These are phyloP conservation scores for Drosophila phalerata DNA, from an alignment of 2,888 invertebrate genomes.

Conservation along the genomic window DNA sequence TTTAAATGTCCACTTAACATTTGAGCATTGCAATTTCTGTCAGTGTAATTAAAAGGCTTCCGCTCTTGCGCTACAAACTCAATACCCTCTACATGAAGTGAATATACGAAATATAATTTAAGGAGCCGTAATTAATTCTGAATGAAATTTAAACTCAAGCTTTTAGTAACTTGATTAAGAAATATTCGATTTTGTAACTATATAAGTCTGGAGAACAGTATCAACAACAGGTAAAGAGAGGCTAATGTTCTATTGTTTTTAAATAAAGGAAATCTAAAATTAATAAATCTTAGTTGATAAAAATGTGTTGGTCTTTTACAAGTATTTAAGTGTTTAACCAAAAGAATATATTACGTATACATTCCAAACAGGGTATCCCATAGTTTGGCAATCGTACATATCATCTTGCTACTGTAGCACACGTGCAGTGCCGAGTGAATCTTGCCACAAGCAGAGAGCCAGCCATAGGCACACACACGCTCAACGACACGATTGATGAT, in stretches of 20 bases:
- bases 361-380: conserved; percentile 20
- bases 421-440: conserved; percentile 54
- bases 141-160: not conserved
- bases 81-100: conserved; percentile 8
- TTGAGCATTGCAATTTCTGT: conserved; percentile 1
- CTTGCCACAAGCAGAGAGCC: conserved; percentile 59
- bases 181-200: too few species aligned
- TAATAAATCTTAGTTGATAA: not conserved
- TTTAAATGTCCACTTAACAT: not conserved
- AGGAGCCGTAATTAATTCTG: not conserved
- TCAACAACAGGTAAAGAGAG: too few species aligned
- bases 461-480: conserved; percentile 51
- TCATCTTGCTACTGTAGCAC: conserved; percentile 32
- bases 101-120: not conserved
- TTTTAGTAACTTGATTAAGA: too few species aligned
- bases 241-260: too few species aligned
- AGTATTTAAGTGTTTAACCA: not conserved
- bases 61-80: conserved; percentile 32
- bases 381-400: not conserved
- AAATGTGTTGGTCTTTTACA: not conserved
- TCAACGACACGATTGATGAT: conserved; percentile 70
- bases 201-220: too few species aligned
- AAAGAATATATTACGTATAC: not conserved
- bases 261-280: not conserved
- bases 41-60: conserved; percentile 60